Evolutionary conservation across 1,140 invertebrate species (phyloP).

Genomic region (Zaprionus ghesquierei): DNA sequence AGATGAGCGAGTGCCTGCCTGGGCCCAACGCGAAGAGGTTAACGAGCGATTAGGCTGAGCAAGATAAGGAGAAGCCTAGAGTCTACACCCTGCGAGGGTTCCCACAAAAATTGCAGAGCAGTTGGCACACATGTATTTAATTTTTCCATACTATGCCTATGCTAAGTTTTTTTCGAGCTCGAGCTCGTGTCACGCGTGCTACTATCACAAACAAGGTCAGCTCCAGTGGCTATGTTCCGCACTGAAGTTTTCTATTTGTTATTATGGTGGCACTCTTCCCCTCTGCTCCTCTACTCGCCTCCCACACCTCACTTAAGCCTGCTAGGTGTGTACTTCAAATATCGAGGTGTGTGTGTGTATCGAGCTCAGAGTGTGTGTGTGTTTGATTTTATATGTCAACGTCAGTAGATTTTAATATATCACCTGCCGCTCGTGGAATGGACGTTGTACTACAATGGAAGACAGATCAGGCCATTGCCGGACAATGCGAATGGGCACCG

Average conservation of each 20-base stretch:
- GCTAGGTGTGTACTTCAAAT: neutral
- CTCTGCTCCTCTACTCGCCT: neutral
- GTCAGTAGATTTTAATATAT: constrained; percentile 52
- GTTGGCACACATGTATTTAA: too few relatives aligned
- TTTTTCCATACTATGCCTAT: neutral
- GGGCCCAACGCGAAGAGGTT: constrained; percentile 1
- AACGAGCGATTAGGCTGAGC: neutral
- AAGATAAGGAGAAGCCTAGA: neutral
- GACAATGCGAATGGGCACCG: neutral
- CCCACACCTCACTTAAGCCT: neutral
- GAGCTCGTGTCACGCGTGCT: constrained; percentile 9
- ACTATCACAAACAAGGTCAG: neutral
- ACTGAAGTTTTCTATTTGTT: constrained; percentile 37
- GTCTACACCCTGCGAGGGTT: neutral
- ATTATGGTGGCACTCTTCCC: constrained; percentile 17
- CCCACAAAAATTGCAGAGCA: neutral
- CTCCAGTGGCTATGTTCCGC: constrained; percentile 25
- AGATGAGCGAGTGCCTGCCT: constrained; percentile 9
- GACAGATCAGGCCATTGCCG: neutral
- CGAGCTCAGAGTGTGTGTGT: constrained; percentile 1
- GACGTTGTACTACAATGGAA: constrained; percentile 7
- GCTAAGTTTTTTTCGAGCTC: neutral
- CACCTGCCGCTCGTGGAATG: constrained; percentile 35
- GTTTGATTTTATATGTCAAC: constrained; percentile 60
- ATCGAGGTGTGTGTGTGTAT: neutral